These are phyloP conservation scores for Pteromalus puparum DNA, from an alignment of 1,140 invertebrate genomes.

Conservation along the genomic window DNA sequence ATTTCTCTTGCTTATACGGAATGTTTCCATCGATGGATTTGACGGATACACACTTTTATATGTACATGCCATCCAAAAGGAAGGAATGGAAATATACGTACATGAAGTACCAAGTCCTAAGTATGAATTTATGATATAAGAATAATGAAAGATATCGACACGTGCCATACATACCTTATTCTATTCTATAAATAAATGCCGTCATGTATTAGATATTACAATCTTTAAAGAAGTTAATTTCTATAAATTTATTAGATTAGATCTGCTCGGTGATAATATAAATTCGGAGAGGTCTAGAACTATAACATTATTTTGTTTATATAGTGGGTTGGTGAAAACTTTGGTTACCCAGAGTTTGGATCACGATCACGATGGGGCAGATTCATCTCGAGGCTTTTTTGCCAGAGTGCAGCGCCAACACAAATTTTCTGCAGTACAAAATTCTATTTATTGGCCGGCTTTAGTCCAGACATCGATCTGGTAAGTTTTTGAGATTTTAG, in stretches of 20 bases:
- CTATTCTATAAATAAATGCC: too few species aligned
- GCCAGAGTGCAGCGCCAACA: conserved; percentile 72
- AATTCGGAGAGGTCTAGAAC: background rate
- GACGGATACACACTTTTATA: background rate
- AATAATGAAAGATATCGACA: too few species aligned
- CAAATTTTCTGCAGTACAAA: conserved; percentile 78
- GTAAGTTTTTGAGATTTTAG: too few species aligned
- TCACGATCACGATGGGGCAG: conserved; percentile 64
- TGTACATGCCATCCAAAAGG: too few species aligned
- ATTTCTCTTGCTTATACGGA: background rate
- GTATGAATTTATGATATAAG: too few species aligned
- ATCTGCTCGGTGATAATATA: too few species aligned
- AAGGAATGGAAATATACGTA: background rate
- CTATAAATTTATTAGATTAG: too few species aligned
- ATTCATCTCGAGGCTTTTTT: conserved; percentile 69
- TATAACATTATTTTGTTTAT: conserved; percentile 23
- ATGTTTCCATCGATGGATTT: background rate
- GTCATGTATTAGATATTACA: too few species aligned
- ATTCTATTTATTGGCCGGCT: conserved; percentile 78
- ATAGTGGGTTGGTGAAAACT: conserved; percentile 69
- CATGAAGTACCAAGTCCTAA: too few species aligned
- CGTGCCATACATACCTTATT: too few species aligned
- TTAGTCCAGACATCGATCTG: conserved; percentile 64
- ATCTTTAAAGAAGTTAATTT: too few species aligned
- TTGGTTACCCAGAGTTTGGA: conserved; percentile 67